A percentile compares a stretch with the other conserved stretches of the same genome.
Conservation (phyloP, 2,797 vertebrate genomes). For the Epinephelus awoara region DNA sequence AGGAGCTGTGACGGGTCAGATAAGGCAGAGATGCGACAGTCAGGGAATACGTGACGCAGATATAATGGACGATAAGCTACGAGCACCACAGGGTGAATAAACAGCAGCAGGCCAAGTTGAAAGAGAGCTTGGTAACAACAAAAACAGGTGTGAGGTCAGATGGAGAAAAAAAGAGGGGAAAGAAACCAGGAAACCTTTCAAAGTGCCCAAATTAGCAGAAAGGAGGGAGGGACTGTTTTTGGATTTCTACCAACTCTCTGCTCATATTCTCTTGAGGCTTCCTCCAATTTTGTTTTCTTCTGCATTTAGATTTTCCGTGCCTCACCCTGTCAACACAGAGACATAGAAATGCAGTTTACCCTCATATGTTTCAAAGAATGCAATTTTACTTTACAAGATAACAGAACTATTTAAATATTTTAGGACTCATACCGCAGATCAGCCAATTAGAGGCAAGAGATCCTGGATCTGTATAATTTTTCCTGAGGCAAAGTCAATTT, state of each 20-base stretch:
- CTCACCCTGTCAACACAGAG: no score
- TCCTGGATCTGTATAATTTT: background rate
- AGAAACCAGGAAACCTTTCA: background rate
- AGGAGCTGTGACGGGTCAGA: slow-evolving; percentile 36
- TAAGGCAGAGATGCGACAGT: slow-evolving; percentile 36
- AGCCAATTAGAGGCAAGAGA: background rate
- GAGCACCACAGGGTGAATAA: slow-evolving; percentile 22
- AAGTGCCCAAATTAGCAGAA: background rate
- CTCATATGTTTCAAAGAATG: no score
- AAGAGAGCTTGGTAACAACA: background rate
- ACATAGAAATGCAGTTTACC: no score
- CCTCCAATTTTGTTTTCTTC: background rate
- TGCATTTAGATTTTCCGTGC: background rate
- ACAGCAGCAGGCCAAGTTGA: background rate
- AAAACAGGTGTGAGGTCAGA: background rate
- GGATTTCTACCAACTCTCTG: background rate
- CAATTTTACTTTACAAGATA: no score
- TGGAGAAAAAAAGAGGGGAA: background rate
- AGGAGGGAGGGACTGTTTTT: background rate
- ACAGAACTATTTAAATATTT: background rate
- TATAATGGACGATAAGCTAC: slow-evolving; percentile 41
- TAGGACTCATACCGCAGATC: background rate
- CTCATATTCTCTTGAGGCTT: background rate
- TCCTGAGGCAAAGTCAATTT: background rate
- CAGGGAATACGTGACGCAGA: slow-evolving; percentile 43